These are phyloP conservation scores for Takifugu flavidus DNA, from an alignment of 2,113 vertebrate species.

Conservation along the genomic window DNA sequence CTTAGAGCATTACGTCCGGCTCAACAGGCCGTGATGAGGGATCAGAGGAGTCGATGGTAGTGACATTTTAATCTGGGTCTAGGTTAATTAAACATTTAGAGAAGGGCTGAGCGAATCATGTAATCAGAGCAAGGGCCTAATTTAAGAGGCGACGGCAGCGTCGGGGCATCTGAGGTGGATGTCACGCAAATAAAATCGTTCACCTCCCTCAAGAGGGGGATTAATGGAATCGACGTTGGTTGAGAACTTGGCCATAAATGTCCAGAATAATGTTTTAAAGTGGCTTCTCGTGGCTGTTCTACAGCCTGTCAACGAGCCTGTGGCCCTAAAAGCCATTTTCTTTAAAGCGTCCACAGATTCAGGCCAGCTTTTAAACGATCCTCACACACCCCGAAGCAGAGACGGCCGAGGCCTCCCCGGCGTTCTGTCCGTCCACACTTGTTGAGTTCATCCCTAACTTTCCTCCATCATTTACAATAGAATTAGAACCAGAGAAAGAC, in stretches of 20 bases:
- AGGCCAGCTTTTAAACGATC: constrained; percentile 10
- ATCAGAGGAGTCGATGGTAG: constrained; percentile 34
- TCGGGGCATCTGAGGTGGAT: constrained; percentile 1
- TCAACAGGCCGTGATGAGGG: constrained; percentile 29
- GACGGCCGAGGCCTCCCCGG: not conserved
- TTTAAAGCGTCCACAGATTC: constrained; percentile 30
- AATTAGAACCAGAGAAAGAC: no score
- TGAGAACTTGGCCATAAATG: constrained; percentile 49
- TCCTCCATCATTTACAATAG: not conserved
- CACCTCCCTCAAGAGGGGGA: constrained; percentile 44
- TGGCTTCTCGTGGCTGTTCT: constrained; percentile 34
- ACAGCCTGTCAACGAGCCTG: constrained; percentile 40
- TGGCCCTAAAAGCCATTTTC: constrained; percentile 19
- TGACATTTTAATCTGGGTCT: constrained; percentile 50
- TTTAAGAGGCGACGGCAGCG: not conserved
- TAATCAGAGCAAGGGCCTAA: constrained; percentile 25
- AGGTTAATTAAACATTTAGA: constrained; percentile 53
- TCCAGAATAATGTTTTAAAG: constrained; percentile 45
- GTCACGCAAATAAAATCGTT: constrained; percentile 22
- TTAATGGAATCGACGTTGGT: constrained; percentile 37
- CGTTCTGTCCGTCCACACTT: not conserved
- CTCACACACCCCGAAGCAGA: constrained; percentile 21
- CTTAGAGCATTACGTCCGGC: constrained; percentile 36
- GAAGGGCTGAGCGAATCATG: constrained; percentile 40
- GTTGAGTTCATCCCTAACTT: no score